Base-by-base conservation (phyloP, 2,888 invertebrate species). In the Hirtodrosophila trivittata region DNA sequence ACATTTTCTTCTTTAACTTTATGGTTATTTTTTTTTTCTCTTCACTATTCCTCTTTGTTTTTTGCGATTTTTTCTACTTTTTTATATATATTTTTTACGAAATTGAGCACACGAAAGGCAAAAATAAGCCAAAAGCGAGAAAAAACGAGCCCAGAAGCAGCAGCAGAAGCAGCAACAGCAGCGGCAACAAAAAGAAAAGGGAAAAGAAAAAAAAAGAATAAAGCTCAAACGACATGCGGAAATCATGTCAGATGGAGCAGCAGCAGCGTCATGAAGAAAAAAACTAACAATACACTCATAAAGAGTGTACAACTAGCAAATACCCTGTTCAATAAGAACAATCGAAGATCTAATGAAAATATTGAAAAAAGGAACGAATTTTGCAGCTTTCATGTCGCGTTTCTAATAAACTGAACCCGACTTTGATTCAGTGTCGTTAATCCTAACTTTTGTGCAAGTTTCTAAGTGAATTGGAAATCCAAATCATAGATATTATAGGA, bases 241-340 rank as follows among this genome's bases (percentile, higher is more conserved):
- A 80, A 86, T 85, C 83, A 80, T 80, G 78, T 85, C 86, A 80
- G 83, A 83, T 80, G 78, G 78, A 65, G 83, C 86, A 82, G 67
- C 64, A 64, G 62, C 62, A 49, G 43, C 60, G 58, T 42, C 64
- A 38, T 41, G 38, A 49, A 57, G 56, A 30, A 50, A 32, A 38
- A 41, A 56, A 30, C 5, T 28, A 9, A 28, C 7, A 28, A 28
- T 28, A n/a, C 9, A n/a, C n/a, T n/a, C n/a, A 50, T n/a, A 14
- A 8, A 12, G n/a, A 2, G 5, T 28, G 18, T 9, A 8, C 30
- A 38, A 33, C 54, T 33, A 1, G n/a, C 13, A 37, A 13, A n/a
- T 55, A 59, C 30, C 59, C 66, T n/a, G n/a, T n/a, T n/a, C n/a
- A n/a, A n/a, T n/a, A n/a, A n/a, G n/a, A n/a, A n/a, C n/a, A n/a